phyloP scores from a whole-genome alignment of 2,797 vertebrate species.

The Enteromius paludinosus region DNA sequence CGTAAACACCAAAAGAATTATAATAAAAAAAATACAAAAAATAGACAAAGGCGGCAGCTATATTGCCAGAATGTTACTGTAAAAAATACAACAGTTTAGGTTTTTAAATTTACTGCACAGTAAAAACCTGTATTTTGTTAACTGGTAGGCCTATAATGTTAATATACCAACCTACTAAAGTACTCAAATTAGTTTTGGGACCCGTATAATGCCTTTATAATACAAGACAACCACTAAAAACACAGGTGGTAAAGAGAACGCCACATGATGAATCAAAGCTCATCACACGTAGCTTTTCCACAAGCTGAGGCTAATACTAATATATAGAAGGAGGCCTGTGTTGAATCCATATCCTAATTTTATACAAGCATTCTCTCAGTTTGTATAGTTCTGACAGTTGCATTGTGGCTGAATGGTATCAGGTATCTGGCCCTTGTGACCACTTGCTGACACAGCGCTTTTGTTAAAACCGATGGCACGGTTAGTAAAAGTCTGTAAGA shows the following conservation, averaged over 20 bases:
- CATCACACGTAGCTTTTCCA: not conserved
- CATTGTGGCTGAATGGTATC: not conserved
- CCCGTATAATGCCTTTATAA: too few species aligned
- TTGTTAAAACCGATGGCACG: slow-evolving; percentile 24
- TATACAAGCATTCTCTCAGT: slow-evolving; percentile 1
- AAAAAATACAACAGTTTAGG: too few species aligned
- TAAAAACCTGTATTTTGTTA: not conserved
- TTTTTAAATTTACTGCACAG: too few species aligned
- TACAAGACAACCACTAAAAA: too few species aligned
- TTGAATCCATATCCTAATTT: not conserved
- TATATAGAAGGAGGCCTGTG: not conserved
- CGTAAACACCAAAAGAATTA: not conserved
- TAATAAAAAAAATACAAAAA: too few species aligned
- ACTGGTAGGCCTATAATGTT: not conserved
- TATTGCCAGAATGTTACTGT: too few species aligned
- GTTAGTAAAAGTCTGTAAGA: slow-evolving; percentile 21
- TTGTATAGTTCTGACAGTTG: slow-evolving; percentile 27
- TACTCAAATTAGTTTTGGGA: too few species aligned
- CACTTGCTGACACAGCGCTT: slow-evolving; percentile 15
- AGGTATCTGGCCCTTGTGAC: slow-evolving; percentile 36
- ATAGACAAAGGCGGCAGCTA: too few species aligned
- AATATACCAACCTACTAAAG: not conserved
- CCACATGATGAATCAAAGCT: too few species aligned
- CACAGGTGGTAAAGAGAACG: too few species aligned
- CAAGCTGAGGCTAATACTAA: not conserved